These are phyloP conservation scores for Mus caroli DNA, from an alignment of 2,797 vertebrate species.

Conservation along the genomic window DNA sequence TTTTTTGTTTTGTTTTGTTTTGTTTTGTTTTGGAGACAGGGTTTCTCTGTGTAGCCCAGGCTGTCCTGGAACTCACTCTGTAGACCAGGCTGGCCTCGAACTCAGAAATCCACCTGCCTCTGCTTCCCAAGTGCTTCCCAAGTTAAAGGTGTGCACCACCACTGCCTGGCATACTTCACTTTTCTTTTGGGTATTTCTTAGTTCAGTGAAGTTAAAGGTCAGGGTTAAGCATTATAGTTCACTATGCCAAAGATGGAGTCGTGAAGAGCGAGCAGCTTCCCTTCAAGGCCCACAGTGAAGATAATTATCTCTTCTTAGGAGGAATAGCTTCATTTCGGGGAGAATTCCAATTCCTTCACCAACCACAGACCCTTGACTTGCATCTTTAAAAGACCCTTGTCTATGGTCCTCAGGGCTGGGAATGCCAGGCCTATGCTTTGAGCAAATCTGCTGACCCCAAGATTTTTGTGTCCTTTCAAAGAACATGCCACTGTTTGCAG, in stretches of 20 bases:
- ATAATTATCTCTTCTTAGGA: neutral
- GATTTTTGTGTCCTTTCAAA: neutral
- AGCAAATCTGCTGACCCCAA: neutral
- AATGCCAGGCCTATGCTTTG: neutral
- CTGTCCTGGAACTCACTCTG: too few relatives aligned
- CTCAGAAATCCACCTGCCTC: too few relatives aligned
- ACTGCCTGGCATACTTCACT: neutral
- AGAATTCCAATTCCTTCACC: conserved; percentile 22
- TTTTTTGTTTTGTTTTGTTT: too few relatives aligned
- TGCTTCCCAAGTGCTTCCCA: too few relatives aligned
- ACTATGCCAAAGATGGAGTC: conserved; percentile 21
- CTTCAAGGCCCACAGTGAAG: neutral
- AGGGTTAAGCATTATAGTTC: neutral
- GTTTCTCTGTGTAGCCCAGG: too few relatives aligned
- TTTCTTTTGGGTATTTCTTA: neutral
- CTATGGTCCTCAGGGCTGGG: neutral
- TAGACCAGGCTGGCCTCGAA: too few relatives aligned
- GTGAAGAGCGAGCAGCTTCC: neutral
- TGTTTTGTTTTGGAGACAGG: too few relatives aligned
- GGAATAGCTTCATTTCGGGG: neutral
- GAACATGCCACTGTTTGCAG: conserved; percentile 20
- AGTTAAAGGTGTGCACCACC: too few relatives aligned
- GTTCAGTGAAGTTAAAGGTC: neutral
- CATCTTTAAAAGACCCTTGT: neutral
- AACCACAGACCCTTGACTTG: neutral